Conservation (phyloP, 2,888 invertebrate genomes). For the Drosophila yooni region DNA sequence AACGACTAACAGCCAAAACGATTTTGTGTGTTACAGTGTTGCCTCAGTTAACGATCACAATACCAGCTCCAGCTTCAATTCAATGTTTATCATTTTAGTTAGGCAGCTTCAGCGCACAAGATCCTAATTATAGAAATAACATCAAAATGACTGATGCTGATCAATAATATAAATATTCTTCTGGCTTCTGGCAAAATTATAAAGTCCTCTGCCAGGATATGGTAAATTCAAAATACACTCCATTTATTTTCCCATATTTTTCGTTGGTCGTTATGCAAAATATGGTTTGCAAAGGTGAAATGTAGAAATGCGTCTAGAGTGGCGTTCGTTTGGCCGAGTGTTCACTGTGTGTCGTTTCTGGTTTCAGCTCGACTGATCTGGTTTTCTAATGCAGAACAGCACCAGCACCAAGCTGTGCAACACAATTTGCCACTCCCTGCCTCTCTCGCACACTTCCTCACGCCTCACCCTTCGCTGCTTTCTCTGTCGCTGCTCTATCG, state of each 20-base stretch:
- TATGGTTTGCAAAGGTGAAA: not conserved
- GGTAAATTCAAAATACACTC: not conserved
- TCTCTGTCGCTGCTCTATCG: too few relatives aligned
- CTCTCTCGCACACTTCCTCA: not conserved
- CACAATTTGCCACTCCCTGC: not conserved
- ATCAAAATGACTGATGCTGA: not conserved
- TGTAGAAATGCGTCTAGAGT: not conserved
- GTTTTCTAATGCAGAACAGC: constrained; percentile 37
- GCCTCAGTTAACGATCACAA: not conserved
- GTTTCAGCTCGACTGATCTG: constrained; percentile 43
- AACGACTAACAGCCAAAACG: constrained; percentile 45
- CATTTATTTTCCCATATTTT: not conserved
- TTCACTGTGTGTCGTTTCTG: constrained; percentile 34
- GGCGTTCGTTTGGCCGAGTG: not conserved
- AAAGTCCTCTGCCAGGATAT: not conserved
- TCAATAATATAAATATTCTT: not conserved
- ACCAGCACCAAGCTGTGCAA: constrained; percentile 12
- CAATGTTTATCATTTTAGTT: not conserved
- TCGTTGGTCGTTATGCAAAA: not conserved
- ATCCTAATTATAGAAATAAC: not conserved
- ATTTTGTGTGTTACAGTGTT: constrained; percentile 54
- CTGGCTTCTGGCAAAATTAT: not conserved
- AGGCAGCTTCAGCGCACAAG: too few relatives aligned
- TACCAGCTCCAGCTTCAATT: not conserved
- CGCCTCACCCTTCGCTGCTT: not conserved